Conservation (phyloP, 2,113 vertebrate genomes). For the Stigmatopora nigra region DNA sequence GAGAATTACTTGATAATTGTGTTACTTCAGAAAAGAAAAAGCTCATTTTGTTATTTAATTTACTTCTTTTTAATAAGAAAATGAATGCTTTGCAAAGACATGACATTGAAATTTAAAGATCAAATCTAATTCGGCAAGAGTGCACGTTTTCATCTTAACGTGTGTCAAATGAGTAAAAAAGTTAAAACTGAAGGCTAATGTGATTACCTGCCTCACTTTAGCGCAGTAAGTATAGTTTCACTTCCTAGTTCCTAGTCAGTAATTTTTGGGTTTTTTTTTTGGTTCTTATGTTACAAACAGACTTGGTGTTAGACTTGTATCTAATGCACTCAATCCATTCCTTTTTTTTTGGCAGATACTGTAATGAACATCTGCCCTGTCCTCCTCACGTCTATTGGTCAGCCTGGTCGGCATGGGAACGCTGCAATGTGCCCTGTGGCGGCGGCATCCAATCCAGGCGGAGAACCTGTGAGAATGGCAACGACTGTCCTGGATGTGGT, state of each 20-base stretch:
- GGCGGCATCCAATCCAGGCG: constrained; percentile 90
- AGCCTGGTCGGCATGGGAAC: constrained; percentile 92
- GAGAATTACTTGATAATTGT: background rate
- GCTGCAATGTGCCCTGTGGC: constrained; percentile 88
- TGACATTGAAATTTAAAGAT: too few species aligned
- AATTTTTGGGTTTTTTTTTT: background rate
- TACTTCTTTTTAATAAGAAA: background rate
- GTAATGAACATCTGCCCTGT: constrained; percentile 92
- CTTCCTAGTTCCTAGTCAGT: background rate
- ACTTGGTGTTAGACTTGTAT: background rate
- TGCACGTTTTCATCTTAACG: too few species aligned
- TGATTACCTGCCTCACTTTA: too few species aligned
- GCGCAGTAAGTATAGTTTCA: too few species aligned
- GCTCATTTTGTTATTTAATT: background rate
- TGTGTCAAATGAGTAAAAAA: too few species aligned
- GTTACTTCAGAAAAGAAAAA: background rate
- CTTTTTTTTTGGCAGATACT: constrained; percentile 75
- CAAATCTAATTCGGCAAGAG: too few species aligned
- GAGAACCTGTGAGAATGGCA: constrained; percentile 88
- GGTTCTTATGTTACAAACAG: background rate
- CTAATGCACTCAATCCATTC: too few species aligned
- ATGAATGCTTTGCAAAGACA: too few species aligned
- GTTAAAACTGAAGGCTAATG: too few species aligned
- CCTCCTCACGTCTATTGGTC: constrained; percentile 93
- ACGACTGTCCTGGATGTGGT: constrained; percentile 86